Base-by-base conservation (phyloP, 2,888 invertebrate genomes). In the Yponomeuta evonymella region DNA sequence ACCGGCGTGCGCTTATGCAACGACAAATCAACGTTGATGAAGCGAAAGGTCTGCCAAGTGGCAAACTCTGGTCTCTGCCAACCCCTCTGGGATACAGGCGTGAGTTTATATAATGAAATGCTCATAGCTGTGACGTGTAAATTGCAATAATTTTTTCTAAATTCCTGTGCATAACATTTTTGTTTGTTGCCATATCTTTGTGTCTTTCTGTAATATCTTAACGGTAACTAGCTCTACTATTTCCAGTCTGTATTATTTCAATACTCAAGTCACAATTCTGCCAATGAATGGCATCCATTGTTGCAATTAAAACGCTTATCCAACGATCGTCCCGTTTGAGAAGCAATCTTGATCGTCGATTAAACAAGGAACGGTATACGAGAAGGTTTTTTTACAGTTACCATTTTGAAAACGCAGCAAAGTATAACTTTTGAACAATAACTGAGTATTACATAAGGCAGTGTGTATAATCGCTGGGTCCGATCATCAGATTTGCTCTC, bases 401-500 rank as follows among this genome's bases (percentile, higher is more conserved):
- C 30, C 11, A 9, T 33, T 58, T 58, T 15, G 15, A 64, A 66
- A 69, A 33, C 64, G 36, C 33, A 11, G 23, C 29, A 70, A 65
- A 30, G 69, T 33, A 23, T 67, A 70, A 81, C 83, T 80, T 81
- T 78, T 78, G 78, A 80, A 81, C 76, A 81, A 78, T 64, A 79
- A 80, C 77, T 80, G 82, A 81, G 79, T 78, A 82, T 85, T 85
- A 86, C 83, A 80, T 83, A 84, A 83, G 81, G 80, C 82, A 83
- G 80, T 76, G 75, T 78, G 79, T 78, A 81, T 84, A 85, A 90
- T 89, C 88, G 84, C 78, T 79, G 83, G 77, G 79, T 80, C 83
- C 79, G 85, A 90, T 89, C 87, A 77, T 83, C 77, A 83, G 85
- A 86, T 89, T 88, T 83, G 86, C 84, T 86, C 83, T 92, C 83